These are phyloP conservation scores for Eupsilia transversa DNA, from an alignment of 2,888 invertebrate genomes.

Conservation along the genomic window DNA sequence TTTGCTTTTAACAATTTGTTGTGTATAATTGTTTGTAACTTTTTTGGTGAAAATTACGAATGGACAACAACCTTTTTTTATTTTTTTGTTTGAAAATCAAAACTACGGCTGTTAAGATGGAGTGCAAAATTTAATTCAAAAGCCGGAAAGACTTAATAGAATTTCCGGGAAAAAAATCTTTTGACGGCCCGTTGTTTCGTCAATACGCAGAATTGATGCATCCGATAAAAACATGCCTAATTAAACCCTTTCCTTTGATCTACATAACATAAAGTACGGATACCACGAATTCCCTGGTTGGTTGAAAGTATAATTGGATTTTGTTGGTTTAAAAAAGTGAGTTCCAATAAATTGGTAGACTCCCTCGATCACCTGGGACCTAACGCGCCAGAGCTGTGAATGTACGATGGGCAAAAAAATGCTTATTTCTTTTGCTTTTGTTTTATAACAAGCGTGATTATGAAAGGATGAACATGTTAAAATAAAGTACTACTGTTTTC, in stretches of 20 bases:
- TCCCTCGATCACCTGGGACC: slow-evolving; percentile 53
- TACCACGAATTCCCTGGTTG: slow-evolving; percentile 28
- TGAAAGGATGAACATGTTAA: not conserved
- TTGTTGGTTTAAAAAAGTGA: slow-evolving; percentile 48
- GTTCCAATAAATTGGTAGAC: slow-evolving; percentile 50
- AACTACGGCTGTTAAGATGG: not conserved
- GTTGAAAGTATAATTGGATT: slow-evolving; percentile 52
- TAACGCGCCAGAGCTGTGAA: slow-evolving; percentile 7
- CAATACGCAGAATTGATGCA: not conserved
- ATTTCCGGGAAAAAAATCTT: not conserved
- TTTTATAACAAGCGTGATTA: slow-evolving; percentile 2
- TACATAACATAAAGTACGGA: not conserved
- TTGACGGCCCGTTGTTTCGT: not conserved
- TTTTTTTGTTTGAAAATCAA: not conserved
- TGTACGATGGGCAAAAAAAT: slow-evolving; percentile 3
- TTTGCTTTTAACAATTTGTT: slow-evolving; percentile 8
- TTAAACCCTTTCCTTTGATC: slow-evolving; percentile 28
- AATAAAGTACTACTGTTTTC: not conserved
- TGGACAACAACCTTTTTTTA: not conserved
- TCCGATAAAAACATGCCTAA: not conserved
- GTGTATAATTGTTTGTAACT: slow-evolving; percentile 18
- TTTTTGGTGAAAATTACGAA: not conserved
- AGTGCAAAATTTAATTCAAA: not conserved
- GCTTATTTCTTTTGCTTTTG: slow-evolving; percentile 18
- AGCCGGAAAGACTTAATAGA: not conserved